Percentiles rank a stretch among this genome's conserved stretches.
phyloP scores from a whole-genome alignment of 2,797 vertebrate species.

The Falco rusticolus region DNA sequence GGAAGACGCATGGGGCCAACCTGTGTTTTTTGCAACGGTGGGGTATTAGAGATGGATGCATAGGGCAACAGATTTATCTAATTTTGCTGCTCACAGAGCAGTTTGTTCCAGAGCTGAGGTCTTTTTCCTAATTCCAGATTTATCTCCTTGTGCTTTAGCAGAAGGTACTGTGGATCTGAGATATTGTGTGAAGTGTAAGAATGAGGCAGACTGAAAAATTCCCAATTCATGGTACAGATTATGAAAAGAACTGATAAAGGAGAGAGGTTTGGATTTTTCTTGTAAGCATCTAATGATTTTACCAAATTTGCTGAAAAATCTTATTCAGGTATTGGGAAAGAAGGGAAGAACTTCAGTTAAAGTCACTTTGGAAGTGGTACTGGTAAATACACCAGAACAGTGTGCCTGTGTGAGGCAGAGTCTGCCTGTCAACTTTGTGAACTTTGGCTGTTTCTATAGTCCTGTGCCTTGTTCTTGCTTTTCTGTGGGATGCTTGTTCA shows the following conservation, averaged over 20 bases:
- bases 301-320: not conserved
- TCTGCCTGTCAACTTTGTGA: not conserved
- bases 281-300: not conserved
- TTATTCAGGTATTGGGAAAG: not conserved
- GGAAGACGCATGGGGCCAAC: not conserved
- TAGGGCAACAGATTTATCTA: not conserved
- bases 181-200: not conserved
- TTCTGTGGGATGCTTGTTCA: not conserved
- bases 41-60: not conserved
- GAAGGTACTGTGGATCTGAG: not conserved
- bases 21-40: not conserved
- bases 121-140: not conserved
- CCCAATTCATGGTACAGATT: not conserved
- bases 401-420: not conserved
- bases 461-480: not conserved
- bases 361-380: not conserved
- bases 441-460: not conserved
- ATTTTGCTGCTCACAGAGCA: not conserved
- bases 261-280: not conserved
- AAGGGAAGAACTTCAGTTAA: not conserved
- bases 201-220: not conserved
- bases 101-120: not conserved
- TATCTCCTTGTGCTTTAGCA: not conserved
- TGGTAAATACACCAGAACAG: not conserved
- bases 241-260: not conserved